A percentile compares a stretch with the other conserved stretches of the same genome.
phyloP scores from a whole-genome alignment of 2,797 vertebrate genomes.

The Lagocephalus sceleratus region DNA sequence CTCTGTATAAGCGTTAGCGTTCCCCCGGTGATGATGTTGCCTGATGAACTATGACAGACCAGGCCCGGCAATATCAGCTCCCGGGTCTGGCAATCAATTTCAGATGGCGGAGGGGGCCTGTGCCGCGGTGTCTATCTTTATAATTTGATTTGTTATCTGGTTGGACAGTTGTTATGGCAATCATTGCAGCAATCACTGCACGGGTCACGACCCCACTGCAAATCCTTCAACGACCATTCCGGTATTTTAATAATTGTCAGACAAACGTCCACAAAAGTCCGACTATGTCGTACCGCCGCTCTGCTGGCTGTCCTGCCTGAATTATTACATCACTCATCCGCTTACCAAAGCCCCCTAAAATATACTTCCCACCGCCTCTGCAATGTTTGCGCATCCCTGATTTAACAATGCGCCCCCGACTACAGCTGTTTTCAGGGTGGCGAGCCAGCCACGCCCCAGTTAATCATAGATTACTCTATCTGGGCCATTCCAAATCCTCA shows the following conservation, averaged over 20 bases:
- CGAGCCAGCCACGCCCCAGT: slow-evolving; percentile 67
- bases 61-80: slow-evolving; percentile 59
- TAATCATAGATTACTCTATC: slow-evolving; percentile 84
- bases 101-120: slow-evolving; percentile 39
- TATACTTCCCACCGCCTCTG: slow-evolving; percentile 45
- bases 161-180: slow-evolving; percentile 69
- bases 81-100: slow-evolving; percentile 70
- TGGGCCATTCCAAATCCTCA: slow-evolving; percentile 79
- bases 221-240: slow-evolving; percentile 24
- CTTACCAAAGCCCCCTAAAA: slow-evolving; percentile 11
- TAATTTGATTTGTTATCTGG: slow-evolving; percentile 77
- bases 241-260: slow-evolving; percentile 32
- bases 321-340: slow-evolving; percentile 34
- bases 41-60: slow-evolving; percentile 72
- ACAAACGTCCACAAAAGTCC: slow-evolving; percentile 38
- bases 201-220: slow-evolving; percentile 35
- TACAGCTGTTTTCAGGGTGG: slow-evolving; percentile 72
- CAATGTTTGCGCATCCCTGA: slow-evolving; percentile 72
- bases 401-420: slow-evolving; percentile 63
- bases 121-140: slow-evolving; percentile 61
- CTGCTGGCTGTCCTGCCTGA: slow-evolving; percentile 43
- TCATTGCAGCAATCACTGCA: slow-evolving; percentile 60
- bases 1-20: slow-evolving; percentile 54
- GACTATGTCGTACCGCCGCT: slow-evolving; percentile 39
- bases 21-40: slow-evolving; percentile 68